Evolutionary conservation across 92 coral and sea anemone species (phyloP).

Genomic region (Porites evermanni): DNA sequence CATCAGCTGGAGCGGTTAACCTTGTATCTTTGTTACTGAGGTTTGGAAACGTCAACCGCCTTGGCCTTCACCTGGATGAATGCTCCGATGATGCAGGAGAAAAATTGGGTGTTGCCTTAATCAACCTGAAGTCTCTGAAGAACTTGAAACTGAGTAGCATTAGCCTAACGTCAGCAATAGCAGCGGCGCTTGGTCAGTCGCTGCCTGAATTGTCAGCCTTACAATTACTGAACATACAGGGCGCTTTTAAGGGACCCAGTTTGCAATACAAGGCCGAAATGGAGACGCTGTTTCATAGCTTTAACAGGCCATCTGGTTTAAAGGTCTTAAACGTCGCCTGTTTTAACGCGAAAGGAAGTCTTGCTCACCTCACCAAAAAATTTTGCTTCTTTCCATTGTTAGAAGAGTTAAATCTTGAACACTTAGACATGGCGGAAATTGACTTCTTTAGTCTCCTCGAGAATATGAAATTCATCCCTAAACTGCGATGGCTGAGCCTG

Average conservation of each 20-base stretch:
- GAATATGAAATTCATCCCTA: not conserved
- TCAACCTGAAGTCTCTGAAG: not conserved
- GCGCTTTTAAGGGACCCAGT: not conserved
- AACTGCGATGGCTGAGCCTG: not conserved
- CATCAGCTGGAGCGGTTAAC: not conserved
- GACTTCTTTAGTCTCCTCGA: not conserved
- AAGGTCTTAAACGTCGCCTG: not conserved
- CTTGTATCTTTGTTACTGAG: not conserved
- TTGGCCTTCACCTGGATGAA: not conserved
- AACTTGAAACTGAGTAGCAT: not conserved
- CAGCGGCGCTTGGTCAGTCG: not conserved
- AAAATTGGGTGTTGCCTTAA: not conserved
- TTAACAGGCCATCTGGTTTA: not conserved
- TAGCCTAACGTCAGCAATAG: not conserved
- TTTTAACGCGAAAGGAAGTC: not conserved
- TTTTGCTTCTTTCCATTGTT: not conserved
- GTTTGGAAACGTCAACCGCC: not conserved
- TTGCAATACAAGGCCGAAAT: not conserved
- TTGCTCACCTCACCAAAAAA: conserved; percentile 1
- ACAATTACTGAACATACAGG: not conserved
- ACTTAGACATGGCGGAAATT: not conserved
- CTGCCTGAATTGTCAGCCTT: too few relatives aligned
- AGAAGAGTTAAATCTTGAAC: not conserved
- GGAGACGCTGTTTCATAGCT: not conserved
- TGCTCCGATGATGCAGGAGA: not conserved